Evolutionary conservation across 2,113 vertebrate genomes (phyloP).

Genomic region (Entomyzon cyanotis): DNA sequence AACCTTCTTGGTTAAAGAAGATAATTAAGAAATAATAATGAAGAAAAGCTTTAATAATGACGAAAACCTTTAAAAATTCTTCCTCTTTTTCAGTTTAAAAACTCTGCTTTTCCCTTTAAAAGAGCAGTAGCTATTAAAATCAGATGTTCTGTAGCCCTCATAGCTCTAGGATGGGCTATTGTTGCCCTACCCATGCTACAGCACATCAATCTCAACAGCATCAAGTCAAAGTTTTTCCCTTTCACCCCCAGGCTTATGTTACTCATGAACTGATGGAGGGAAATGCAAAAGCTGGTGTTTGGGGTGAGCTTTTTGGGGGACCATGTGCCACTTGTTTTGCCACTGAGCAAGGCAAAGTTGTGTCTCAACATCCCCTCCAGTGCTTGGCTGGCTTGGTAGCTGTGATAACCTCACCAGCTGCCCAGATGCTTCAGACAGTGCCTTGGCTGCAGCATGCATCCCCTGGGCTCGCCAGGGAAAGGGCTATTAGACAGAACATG

Average conservation of each 20-base stretch:
- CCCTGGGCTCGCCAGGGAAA: not conserved
- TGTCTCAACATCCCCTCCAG: accelerated
- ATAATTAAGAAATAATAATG: not conserved
- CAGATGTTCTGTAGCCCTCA: not conserved
- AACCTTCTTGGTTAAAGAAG: not conserved
- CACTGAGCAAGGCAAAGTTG: not conserved
- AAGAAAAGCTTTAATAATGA: not conserved
- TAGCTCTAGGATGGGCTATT: not conserved
- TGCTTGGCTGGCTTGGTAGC: not conserved
- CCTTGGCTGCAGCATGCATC: not conserved
- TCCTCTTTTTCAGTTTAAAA: not conserved
- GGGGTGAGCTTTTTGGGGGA: not conserved
- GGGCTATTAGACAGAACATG: not conserved
- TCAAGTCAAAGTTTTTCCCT: not conserved
- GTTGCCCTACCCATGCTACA: not conserved
- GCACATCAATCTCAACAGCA: not conserved
- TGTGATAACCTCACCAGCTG: not conserved
- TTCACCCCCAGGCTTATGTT: not conserved
- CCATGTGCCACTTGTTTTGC: not conserved
- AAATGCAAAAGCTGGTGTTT: not conserved
- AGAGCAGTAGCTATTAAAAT: not conserved
- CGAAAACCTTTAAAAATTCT: not conserved
- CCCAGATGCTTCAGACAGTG: not conserved
- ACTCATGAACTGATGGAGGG: not conserved
- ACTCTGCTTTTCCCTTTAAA: not conserved